Conservation (phyloP, 2,888 invertebrate species). For the Julus scanicus region DNA sequence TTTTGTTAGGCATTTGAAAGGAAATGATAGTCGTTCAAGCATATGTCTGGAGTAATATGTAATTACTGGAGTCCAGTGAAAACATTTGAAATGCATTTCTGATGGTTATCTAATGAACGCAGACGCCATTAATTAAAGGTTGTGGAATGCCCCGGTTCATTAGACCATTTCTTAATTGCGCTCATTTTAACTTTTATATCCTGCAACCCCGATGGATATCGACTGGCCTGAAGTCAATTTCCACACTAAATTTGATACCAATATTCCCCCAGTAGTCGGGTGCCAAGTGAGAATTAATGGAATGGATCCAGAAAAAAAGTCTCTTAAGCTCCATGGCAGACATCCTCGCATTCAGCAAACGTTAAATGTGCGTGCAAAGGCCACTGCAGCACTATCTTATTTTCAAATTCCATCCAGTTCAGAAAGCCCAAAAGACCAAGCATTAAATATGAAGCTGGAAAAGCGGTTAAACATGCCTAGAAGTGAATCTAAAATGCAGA, state of each 20-base stretch:
- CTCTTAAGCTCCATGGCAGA: slow-evolving; percentile 24
- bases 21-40: too few species aligned
- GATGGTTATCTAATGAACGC: slow-evolving; percentile 39
- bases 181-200: slow-evolving; percentile 35
- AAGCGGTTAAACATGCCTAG: slow-evolving; percentile 26
- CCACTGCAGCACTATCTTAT: slow-evolving; percentile 31
- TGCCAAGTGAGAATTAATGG: slow-evolving; percentile 25
- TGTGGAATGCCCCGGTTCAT: slow-evolving; percentile 27
- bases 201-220: slow-evolving; percentile 28
- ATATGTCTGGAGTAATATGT: slow-evolving; percentile 1
- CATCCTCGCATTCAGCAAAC: slow-evolving; percentile 6
- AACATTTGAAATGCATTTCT: slow-evolving; percentile 37
- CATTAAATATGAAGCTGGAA: slow-evolving; percentile 42
- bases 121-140: slow-evolving; percentile 34
- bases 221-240: slow-evolving; percentile 36
- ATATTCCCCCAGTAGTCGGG: slow-evolving; percentile 10
- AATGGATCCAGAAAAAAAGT: slow-evolving; percentile 8
- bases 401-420: slow-evolving; percentile 36
- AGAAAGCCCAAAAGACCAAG: slow-evolving; percentile 12
- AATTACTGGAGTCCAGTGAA: background rate
- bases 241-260: slow-evolving; percentile 27
- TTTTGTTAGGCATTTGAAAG: background rate
- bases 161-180: slow-evolving; percentile 42
- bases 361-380: slow-evolving; percentile 34
- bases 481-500: slow-evolving; percentile 39